A percentile compares a stretch with the other conserved stretches of the same genome.
These are phyloP conservation scores for Aphelocoma californica DNA, from an alignment of 2,797 vertebrate genomes.

Conservation along the genomic window DNA sequence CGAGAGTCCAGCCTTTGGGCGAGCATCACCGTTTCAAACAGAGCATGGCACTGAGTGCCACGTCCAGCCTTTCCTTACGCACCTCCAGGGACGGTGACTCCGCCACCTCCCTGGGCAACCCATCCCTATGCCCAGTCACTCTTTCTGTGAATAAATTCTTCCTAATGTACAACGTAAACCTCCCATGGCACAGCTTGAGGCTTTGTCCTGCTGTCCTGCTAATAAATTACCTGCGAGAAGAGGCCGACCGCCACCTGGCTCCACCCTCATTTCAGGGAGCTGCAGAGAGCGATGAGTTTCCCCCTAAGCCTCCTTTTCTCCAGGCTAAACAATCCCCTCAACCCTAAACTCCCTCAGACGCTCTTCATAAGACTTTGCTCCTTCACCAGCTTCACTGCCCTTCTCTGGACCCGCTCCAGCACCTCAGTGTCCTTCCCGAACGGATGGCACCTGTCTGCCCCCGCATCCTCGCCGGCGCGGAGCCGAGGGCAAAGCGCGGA, in stretches of 20 bases:
- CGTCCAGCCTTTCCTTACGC: neutral
- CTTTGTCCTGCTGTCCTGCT: neutral
- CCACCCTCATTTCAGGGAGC: neutral
- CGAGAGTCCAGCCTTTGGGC: rapidly evolving
- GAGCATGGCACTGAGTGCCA: rapidly evolving
- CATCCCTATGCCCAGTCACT: neutral
- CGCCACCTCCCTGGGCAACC: neutral
- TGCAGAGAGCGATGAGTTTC: too few relatives aligned
- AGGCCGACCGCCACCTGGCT: too few relatives aligned
- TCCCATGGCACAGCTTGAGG: neutral
- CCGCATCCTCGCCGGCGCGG: rapidly evolving
- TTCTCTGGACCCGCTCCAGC: neutral
- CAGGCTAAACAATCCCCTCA: neutral
- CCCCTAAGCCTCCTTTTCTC: neutral
- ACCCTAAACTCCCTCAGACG: neutral
- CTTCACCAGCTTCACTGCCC: neutral
- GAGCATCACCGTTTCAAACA: rapidly evolving
- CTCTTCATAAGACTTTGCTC: neutral
- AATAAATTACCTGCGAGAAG: neutral
- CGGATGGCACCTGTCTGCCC: too few relatives aligned
- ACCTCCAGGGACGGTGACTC: neutral
- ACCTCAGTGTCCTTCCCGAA: neutral
- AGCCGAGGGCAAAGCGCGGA: rapidly evolving
- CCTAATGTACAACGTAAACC: neutral
- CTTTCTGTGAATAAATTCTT: neutral